Conservation (phyloP, 2,888 invertebrate species). For the Stenchaetothrips biformis region DNA sequence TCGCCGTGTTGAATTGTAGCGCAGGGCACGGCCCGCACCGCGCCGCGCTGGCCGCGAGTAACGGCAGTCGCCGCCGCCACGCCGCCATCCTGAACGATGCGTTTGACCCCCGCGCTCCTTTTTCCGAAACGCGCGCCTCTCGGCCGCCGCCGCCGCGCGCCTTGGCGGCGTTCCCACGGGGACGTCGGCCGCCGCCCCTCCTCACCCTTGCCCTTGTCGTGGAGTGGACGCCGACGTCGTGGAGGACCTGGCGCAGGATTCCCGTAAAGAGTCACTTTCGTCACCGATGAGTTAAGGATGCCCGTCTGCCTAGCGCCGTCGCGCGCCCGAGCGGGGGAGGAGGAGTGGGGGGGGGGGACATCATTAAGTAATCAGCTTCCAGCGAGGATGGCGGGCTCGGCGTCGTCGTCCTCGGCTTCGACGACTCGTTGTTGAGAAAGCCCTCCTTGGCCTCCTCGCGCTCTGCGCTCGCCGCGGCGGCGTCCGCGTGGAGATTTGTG, state of each 20-base stretch:
- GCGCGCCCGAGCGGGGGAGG: too few relatives aligned
- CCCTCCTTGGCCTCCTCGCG: neutral
- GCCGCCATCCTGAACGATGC: too few relatives aligned
- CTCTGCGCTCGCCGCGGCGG: neutral
- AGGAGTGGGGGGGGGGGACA: too few relatives aligned
- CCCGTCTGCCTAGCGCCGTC: neutral
- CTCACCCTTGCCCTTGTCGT: neutral
- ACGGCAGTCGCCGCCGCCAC: too few relatives aligned
- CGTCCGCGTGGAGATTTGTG: slow-evolving; percentile 13
- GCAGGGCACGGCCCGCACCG: neutral
- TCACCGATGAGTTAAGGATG: neutral
- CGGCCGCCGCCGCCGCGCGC: too few relatives aligned
- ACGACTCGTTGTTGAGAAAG: neutral
- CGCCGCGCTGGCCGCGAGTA: too few relatives aligned
- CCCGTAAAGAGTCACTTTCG: neutral
- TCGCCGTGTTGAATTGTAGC: neutral
- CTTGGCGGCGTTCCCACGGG: neutral
- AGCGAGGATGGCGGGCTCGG: neutral
- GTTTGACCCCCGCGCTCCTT: too few relatives aligned
- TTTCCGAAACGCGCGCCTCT: too few relatives aligned
- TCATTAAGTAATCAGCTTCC: slow-evolving; percentile 7
- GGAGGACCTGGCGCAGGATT: too few relatives aligned
- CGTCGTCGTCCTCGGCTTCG: neutral
- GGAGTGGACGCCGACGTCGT: too few relatives aligned
- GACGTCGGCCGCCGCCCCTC: neutral